Base-by-base conservation (phyloP, 2,888 invertebrate genomes). In the Neocrepidodera transversa region DNA sequence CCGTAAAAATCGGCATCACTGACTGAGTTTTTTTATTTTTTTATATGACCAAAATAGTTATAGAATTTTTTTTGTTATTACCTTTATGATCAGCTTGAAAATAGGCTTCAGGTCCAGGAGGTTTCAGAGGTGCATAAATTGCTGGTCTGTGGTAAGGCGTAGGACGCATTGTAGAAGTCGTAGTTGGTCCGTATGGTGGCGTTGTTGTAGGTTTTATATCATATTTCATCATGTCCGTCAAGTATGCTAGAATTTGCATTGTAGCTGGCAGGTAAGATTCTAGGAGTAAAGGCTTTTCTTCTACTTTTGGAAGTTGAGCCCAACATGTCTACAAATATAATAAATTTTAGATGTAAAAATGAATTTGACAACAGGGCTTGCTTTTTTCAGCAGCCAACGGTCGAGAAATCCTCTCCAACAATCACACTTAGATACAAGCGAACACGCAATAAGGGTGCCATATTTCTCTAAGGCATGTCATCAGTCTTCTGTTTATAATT, bases 241-340 rank as follows among this genome's bases (percentile, higher is more conserved):
- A 76, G 67, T 86, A 84, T 0, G 85, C 84, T 53, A 86, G 84
- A 40, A 88, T 82, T 74, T 88, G 88, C 87, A 88, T 87, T 0
- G 84, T 83, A 0, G 87, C 87, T 1, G 88, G 88, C 0, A 88
- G 81, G 75, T 84, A 88, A 1, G 87, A 86, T 66, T 85, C 82
- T 13, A 87, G 82, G 43, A 83, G 78, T 50, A 82, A 76, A 1
- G 86, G 82, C 47, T 81, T 78, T 59, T 81, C 82, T 60, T 85
- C 78, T 1, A 78, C 75, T 52, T 64, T 67, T 0, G 78, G 76
- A 0, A 75, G 76, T 30, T 58, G 50, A 5, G 52, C 52, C 1
- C 42, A 32, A 32, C 58, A 59, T 48, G 50, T 7, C 68, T 66
- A 35, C 30, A 56, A 60, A 40, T 23, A 23, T 23, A 5, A 23